Base-by-base conservation (phyloP, 1,140 invertebrate species). In the Ctenoplectra terminalis region DNA sequence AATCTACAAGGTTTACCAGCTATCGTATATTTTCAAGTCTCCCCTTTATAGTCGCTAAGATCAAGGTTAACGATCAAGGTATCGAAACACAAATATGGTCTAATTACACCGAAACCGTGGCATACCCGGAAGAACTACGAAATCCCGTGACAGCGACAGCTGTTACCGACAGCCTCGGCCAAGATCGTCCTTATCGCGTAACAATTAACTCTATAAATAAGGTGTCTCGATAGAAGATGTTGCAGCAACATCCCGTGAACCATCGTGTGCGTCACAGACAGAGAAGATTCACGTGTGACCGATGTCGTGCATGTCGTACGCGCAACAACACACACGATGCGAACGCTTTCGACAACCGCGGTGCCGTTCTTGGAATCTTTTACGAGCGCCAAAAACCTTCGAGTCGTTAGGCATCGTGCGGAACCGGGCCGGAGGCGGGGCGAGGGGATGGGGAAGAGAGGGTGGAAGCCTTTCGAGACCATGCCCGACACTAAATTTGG, bases 401-500 rank as follows among this genome's bases (percentile, higher is more conserved):
- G 48, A 63, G 43, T 58, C 54, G 73, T n/a, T 29, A 70, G 43
- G 48, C n/a, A 63, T 8, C 48, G 61, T 11, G 48, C 26, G 78
- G 20, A 34, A 54, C 46, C 66, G 48, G 9, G 31, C 11, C 64
- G 26, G 31, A 20, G 37, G n/a, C 46, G 60, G 46, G 31, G 1
- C n/a, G 23, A 1, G 69, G 3, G n/a, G 13, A 50, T 20, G 43
- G 20, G 9, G 64, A 46, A 34, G 72, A 82, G 76, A 77, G 73
- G 72, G 76, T 82, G 81, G 66, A 72, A 83, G 81, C 54, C 81
- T 74, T 78, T 69, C 64, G 81, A 83, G 83, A 79, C 56, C 80
- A 77, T 86, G 70, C 71, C 56, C 43, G 71, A 6, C 48, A 70
- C 84, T 88, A 88, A 88, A 88, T 88, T 88, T 85, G 87, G 76